Evolutionary conservation across 1,140 invertebrate species (phyloP).

Genomic region (Himalopsyche phryganea): DNA sequence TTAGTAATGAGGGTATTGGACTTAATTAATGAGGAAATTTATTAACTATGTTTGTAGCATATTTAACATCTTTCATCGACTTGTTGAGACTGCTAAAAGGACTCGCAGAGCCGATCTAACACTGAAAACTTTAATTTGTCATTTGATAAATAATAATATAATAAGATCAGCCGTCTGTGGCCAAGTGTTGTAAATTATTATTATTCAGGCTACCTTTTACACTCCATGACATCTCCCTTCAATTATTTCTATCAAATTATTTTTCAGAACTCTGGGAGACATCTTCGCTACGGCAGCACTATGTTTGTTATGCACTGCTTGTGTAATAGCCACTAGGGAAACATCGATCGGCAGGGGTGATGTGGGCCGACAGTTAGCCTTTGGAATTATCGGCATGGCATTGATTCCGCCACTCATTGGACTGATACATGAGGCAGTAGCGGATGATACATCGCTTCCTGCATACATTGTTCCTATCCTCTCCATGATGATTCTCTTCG

Average conservation of each 20-base stretch:
- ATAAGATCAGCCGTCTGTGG: too few relatives aligned
- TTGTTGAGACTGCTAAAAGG: too few relatives aligned
- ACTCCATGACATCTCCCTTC: neutral
- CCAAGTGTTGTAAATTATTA: too few relatives aligned
- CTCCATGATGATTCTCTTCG: conserved; percentile 58
- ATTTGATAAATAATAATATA: too few relatives aligned
- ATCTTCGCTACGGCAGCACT: conserved; percentile 71
- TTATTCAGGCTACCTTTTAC: too few relatives aligned
- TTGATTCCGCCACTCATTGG: conserved; percentile 68
- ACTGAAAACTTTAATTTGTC: too few relatives aligned
- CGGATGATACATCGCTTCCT: conserved; percentile 36
- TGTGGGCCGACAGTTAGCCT: conserved; percentile 75
- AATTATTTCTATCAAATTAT: neutral
- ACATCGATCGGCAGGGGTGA: conserved; percentile 74
- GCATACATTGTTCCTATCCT: conserved; percentile 55
- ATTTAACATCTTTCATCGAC: too few relatives aligned
- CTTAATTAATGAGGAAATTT: too few relatives aligned
- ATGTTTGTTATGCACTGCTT: conserved; percentile 68
- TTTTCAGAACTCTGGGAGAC: conserved; percentile 63
- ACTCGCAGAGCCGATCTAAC: too few relatives aligned
- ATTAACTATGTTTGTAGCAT: too few relatives aligned
- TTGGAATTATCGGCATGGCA: conserved; percentile 69
- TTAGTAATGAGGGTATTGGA: too few relatives aligned
- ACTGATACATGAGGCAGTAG: conserved; percentile 40
- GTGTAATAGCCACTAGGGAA: conserved; percentile 76